Percentiles rank a stretch among this genome's conserved stretches.
Conservation (phyloP, 1,140 invertebrate genomes). For the Drosophila leontia region DNA sequence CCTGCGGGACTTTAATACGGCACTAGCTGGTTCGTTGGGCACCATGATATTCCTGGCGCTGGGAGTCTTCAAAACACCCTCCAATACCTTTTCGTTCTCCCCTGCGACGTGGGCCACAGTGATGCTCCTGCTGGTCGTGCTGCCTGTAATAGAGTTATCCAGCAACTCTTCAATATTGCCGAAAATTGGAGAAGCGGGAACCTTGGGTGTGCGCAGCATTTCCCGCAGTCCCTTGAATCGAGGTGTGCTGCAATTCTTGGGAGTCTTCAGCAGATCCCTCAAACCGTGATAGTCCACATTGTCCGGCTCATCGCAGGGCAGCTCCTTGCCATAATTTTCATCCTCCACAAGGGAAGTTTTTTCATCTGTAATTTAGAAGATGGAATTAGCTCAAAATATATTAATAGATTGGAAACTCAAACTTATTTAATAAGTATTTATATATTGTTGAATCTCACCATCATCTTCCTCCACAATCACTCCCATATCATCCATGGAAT, state of each 20-base stretch:
- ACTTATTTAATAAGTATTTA: not conserved
- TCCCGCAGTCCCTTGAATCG: conserved; percentile 66
- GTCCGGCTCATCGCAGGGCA: conserved; percentile 43
- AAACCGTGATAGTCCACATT: conserved; percentile 65
- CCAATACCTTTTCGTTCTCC: conserved; percentile 25
- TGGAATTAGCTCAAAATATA: not conserved
- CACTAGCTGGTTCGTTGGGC: conserved; percentile 69
- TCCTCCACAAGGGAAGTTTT: conserved; percentile 18
- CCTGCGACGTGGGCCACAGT: not conserved
- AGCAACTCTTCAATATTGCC: conserved; percentile 66
- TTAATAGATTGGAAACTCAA: not conserved
- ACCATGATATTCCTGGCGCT: conserved; percentile 76
- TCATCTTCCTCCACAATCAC: conserved; percentile 63
- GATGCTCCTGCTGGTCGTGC: conserved; percentile 6
- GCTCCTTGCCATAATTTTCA: conserved; percentile 65
- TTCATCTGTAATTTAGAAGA: conserved; percentile 10
- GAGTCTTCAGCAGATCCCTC: conserved; percentile 62
- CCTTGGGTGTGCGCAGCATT: conserved; percentile 64
- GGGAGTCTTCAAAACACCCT: conserved; percentile 68
- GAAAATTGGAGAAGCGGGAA: conserved; percentile 59
- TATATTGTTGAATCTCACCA: conserved; percentile 24
- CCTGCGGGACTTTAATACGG: conserved; percentile 47
- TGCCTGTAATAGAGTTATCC: conserved; percentile 21
- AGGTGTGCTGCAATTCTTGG: conserved; percentile 71
- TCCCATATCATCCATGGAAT: conserved; percentile 69